Percentiles rank a stretch among this genome's conserved stretches.
These are phyloP conservation scores for Sinohyriopsis cumingii DNA, from an alignment of 2,888 invertebrate species.

Conservation along the genomic window DNA sequence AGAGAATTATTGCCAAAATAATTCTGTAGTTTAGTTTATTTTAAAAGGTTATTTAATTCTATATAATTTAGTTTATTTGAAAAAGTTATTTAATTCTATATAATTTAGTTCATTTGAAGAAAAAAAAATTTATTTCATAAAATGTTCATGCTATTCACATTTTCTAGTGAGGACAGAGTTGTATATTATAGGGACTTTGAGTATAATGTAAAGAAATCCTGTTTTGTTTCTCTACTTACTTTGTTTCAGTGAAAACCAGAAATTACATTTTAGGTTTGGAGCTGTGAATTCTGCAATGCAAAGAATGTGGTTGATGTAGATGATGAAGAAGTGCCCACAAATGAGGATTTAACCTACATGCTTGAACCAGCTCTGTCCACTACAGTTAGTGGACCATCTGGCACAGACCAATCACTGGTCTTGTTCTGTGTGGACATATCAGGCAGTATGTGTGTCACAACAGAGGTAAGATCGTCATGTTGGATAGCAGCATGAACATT, in stretches of 20 bases:
- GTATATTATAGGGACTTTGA: neutral
- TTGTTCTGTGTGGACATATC: constrained; percentile 70
- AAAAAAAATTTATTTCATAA: too few relatives aligned
- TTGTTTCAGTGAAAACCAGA: neutral
- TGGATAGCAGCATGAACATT: neutral
- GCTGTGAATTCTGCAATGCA: constrained; percentile 66
- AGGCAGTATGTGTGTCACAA: constrained; percentile 70
- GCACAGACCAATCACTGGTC: constrained; percentile 63
- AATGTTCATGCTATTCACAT: too few relatives aligned
- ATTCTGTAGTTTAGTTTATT: too few relatives aligned
- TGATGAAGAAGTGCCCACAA: constrained; percentile 63
- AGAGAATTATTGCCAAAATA: too few relatives aligned
- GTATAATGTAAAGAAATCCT: neutral
- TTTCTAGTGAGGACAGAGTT: neutral
- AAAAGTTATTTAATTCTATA: too few relatives aligned
- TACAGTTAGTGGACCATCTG: constrained; percentile 55
- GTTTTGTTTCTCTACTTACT: neutral
- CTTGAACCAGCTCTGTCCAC: constrained; percentile 64
- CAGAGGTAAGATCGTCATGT: constrained; percentile 51
- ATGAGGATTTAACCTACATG: constrained; percentile 67
- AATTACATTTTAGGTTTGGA: constrained; percentile 55
- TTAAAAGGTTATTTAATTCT: too few relatives aligned
- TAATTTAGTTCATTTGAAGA: too few relatives aligned
- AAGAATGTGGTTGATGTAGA: constrained; percentile 60
- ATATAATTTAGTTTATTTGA: too few relatives aligned